Conservation (phyloP, 2,797 vertebrate genomes). For the Cygnus olor region DNA sequence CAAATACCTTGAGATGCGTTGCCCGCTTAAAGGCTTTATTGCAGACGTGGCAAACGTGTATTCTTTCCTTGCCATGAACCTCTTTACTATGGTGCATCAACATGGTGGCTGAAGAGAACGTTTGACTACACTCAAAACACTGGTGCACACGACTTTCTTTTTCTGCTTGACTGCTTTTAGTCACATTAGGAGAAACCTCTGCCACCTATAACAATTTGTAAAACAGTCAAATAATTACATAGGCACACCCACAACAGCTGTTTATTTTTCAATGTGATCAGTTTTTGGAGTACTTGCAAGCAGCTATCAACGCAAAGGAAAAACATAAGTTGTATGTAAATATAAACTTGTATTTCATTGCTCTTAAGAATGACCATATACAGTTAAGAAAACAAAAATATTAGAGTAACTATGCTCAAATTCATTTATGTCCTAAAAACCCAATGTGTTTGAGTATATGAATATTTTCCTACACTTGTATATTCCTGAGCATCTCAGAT, state of each 20-base stretch:
- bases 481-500: not conserved
- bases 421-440: not conserved
- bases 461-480: not conserved
- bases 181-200: slow-evolving; percentile 77
- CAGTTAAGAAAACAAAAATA: not conserved
- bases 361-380: not conserved
- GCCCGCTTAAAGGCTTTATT: slow-evolving; percentile 96
- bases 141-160: slow-evolving; percentile 83
- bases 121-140: slow-evolving; percentile 90
- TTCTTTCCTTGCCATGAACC: slow-evolving; percentile 92
- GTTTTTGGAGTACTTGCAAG: not conserved
- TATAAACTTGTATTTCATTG: not conserved
- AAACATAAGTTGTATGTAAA: not conserved
- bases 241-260: not conserved
- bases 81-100: slow-evolving; percentile 91
- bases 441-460: not conserved
- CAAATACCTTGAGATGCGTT: slow-evolving; percentile 93
- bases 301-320: not conserved
- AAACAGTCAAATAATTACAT: not conserved
- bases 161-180: slow-evolving; percentile 78
- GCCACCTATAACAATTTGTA: slow-evolving; percentile 77
- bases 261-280: not conserved
- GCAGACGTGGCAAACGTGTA: slow-evolving; percentile 91
- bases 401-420: not conserved
- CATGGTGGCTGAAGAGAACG: slow-evolving; percentile 85